A percentile compares a stretch with the other conserved stretches of the same genome.
These are phyloP conservation scores for Theristicus caerulescens DNA, from an alignment of 2,113 vertebrate species.

Conservation along the genomic window DNA sequence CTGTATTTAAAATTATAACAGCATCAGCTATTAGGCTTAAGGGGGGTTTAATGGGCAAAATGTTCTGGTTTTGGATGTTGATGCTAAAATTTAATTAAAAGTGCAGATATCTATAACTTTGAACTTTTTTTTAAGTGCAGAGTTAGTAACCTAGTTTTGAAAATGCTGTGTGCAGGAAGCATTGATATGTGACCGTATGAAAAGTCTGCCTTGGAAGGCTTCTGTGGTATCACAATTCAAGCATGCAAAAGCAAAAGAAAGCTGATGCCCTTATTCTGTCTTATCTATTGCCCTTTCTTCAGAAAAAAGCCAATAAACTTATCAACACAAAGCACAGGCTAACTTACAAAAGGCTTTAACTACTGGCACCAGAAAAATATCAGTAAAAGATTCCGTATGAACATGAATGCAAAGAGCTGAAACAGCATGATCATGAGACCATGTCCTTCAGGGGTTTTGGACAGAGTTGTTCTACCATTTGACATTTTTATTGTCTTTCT, in stretches of 20 bases:
- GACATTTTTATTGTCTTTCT: not conserved
- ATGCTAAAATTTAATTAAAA: not conserved
- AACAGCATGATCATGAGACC: not conserved
- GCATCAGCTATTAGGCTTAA: not conserved
- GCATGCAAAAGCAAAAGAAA: slow-evolving; percentile 16
- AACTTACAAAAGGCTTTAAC: slow-evolving; percentile 33
- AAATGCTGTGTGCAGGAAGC: not conserved
- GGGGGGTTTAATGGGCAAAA: not conserved
- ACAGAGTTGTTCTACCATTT: not conserved
- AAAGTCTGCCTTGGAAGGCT: not conserved
- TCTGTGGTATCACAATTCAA: not conserved
- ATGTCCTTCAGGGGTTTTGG: not conserved
- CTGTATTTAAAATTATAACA: slow-evolving; percentile 1
- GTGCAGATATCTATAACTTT: not conserved
- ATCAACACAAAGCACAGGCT: slow-evolving; percentile 35
- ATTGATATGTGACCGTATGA: not conserved
- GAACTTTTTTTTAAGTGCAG: not conserved
- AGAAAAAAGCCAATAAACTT: slow-evolving; percentile 51
- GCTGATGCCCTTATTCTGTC: slow-evolving; percentile 41
- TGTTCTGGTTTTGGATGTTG: not conserved
- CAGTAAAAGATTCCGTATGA: not conserved
- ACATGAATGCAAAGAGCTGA: not conserved
- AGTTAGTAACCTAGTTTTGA: not conserved
- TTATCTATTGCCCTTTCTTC: slow-evolving; percentile 53
- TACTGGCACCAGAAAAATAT: slow-evolving; percentile 22